Percentiles rank a stretch among this genome's conserved stretches.
Conservation (phyloP, 2,113 vertebrate genomes). For the Chauna torquata region DNA sequence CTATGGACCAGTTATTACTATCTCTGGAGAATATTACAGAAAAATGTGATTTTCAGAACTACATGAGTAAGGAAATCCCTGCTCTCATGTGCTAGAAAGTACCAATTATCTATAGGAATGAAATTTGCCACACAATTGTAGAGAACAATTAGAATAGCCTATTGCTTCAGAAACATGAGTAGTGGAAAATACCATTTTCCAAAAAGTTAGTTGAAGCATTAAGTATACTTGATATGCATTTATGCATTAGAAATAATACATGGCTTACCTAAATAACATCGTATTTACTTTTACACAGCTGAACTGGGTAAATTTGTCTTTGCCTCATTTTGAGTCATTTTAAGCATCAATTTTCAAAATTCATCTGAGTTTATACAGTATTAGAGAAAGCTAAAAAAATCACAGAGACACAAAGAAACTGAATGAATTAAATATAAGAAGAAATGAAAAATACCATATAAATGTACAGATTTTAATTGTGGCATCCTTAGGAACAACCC, state of each 20-base stretch:
- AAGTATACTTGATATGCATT: background rate
- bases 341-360: background rate
- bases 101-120: background rate
- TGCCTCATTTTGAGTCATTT: background rate
- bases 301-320: background rate
- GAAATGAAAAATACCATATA: background rate
- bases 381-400: background rate
- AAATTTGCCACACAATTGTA: background rate
- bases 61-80: background rate
- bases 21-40: background rate
- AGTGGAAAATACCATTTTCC: background rate
- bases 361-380: background rate
- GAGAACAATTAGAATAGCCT: background rate
- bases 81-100: background rate
- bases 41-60: constrained; percentile 13
- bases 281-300: background rate
- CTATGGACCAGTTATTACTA: background rate
- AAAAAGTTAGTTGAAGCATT: background rate
- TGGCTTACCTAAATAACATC: background rate
- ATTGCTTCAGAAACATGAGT: background rate
- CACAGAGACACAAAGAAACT: background rate
- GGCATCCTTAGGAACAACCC: background rate
- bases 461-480: background rate
- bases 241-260: background rate
- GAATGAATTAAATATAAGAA: background rate